Conservation (phyloP, 2,797 vertebrate species). For the Hemibagrus guttatus region DNA sequence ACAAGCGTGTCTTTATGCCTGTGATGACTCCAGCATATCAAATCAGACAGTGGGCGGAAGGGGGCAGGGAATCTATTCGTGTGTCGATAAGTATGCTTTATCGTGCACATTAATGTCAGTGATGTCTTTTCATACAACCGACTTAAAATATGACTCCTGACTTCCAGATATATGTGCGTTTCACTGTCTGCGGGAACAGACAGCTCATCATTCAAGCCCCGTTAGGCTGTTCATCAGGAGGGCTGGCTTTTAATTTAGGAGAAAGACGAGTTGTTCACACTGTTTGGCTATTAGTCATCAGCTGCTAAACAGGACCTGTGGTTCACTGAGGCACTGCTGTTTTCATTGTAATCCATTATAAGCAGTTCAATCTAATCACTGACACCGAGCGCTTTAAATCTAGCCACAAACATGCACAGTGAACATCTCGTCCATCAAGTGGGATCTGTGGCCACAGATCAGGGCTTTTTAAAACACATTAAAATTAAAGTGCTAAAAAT, state of each 20-base stretch:
- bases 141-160: slow-evolving; percentile 56
- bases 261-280: slow-evolving; percentile 34
- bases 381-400: slow-evolving; percentile 22
- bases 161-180: slow-evolving; percentile 50
- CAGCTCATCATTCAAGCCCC: slow-evolving; percentile 50
- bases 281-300: slow-evolving; percentile 50
- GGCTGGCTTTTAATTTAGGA: slow-evolving; percentile 49
- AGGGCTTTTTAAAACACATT: slow-evolving; percentile 24
- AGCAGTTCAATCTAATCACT: slow-evolving; percentile 51
- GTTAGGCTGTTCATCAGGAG: slow-evolving; percentile 51
- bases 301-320: slow-evolving; percentile 52
- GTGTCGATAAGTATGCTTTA: slow-evolving; percentile 53
- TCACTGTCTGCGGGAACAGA: slow-evolving; percentile 33
- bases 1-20: slow-evolving; percentile 36
- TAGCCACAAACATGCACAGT: slow-evolving; percentile 40
- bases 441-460: slow-evolving; percentile 40
- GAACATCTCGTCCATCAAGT: slow-evolving; percentile 44
- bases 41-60: slow-evolving; percentile 13
- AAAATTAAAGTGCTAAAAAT: not conserved
- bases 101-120: slow-evolving; percentile 50
- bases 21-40: slow-evolving; percentile 27
- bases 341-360: slow-evolving; percentile 49
- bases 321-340: slow-evolving; percentile 44
- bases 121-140: slow-evolving; percentile 36
- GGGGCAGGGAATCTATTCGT: slow-evolving; percentile 14